Base-by-base conservation (phyloP, 37 sponge, comb jelly and placozoan species). In the Hexactinellida sp. region DNA sequence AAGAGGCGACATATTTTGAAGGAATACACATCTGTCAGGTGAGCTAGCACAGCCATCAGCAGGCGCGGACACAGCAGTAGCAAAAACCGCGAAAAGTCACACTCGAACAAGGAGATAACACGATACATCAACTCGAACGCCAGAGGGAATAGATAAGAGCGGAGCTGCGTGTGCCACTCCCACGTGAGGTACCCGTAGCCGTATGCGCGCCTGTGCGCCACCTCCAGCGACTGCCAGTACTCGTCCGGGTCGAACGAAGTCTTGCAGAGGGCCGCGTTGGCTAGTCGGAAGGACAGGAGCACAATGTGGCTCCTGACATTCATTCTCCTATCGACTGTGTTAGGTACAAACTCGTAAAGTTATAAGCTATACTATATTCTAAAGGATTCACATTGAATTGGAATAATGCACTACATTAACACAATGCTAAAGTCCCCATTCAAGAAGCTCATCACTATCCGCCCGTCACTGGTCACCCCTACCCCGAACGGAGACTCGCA, bases 231-330 rank as follows among this genome's bases (percentile, higher is more conserved):
- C 85, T 95, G 95, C 93, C 93, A 95, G 87, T 91, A 89, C 54
- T 95, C 95, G 83, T 95, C 95, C 24, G 95, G 92, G 0, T 93
- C 95, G 84, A 93, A 95, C 36, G 82, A 52, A 0, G 95, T 93
- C 36, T 87, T 86, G 34, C 88, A 85, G 25, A 91, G 83, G 37
- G 88, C 24, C 16, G 91, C 95, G 83, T 88, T 91, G 13, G 89
- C 34, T 9, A 51, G 13, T 10, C 94, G 87, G 38, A 88, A 90
- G 3, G 85, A 24, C 5, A 88, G 36, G 84, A 91, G 54, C 28
- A 54, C 35, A 28, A 54, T 47, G 7, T 84, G 36, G 24, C 25
- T 24, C 54, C 28, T 38, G 47, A n/a, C 5, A n/a, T 63, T 23
- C 76, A 63, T 63, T 7, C 47, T 5, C 13, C 47, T 13, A 5